phyloP scores from a whole-genome alignment of 1,140 invertebrate species.

The Drosophila littoralis region DNA sequence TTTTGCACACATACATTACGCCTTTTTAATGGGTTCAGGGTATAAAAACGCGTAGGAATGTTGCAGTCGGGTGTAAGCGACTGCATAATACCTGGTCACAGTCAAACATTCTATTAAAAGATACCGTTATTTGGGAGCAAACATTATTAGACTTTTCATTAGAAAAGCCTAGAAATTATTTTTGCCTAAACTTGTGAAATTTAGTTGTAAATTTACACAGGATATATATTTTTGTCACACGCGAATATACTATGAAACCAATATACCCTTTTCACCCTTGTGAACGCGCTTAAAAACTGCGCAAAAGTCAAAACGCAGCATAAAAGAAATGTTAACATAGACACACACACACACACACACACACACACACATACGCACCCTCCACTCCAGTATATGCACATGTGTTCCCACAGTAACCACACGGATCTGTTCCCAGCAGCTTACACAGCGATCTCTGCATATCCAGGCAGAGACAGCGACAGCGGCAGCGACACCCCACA shows the following conservation, averaged over 20 bases:
- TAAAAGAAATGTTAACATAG: neutral
- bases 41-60: too few relatives aligned
- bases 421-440: conserved; percentile 14
- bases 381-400: neutral
- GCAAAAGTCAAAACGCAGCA: conserved; percentile 31
- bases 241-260: too few relatives aligned
- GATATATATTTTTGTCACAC: too few relatives aligned
- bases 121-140: too few relatives aligned
- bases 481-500: conserved; percentile 15
- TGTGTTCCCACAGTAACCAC: neutral
- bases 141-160: too few relatives aligned
- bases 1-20: too few relatives aligned
- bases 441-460: neutral
- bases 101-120: neutral
- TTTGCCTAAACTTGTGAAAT: too few relatives aligned
- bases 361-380: conserved; percentile 1
- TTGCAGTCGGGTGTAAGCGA: neutral
- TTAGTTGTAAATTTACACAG: too few relatives aligned
- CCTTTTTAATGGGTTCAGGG: too few relatives aligned
- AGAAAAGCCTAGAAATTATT: too few relatives aligned
- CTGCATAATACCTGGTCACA: too few relatives aligned
- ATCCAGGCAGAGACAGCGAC: conserved; percentile 12
- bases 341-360: neutral
- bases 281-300: neutral
- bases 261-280: too few relatives aligned